Evolutionary conservation across 2,113 vertebrate species (phyloP), one percentile per base, ranked within the genome.

Genomic region (Leptodactylus fuscus): DNA sequence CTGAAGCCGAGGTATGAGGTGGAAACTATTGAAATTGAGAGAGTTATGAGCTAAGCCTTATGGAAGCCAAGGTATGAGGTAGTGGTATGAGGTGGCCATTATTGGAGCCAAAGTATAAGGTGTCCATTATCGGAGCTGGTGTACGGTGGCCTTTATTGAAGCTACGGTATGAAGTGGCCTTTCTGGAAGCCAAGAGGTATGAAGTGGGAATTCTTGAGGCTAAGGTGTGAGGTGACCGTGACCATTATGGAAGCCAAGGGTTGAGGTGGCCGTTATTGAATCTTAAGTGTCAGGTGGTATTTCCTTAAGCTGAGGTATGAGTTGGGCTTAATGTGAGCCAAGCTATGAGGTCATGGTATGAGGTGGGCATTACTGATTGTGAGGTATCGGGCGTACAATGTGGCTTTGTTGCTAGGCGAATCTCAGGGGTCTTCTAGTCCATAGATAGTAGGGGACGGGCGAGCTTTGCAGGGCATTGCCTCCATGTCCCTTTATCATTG

Each of bases 401-500:
- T 9, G 36, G 36, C 20, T 1, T 18, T 62, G 18, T 69, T 29
- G 24, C 29, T 62, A 70, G 36, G 15, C 10, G 6, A 55, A 46
- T 29, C 34, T 65, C 74, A 81, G 85, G 29, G 36, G 29, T 73
- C 73, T 46, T 1, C 6, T 13, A 20, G 67, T 22, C 55, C 5
- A 9, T 12, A 41, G 60, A 60, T 69, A 20, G 0, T 0, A 71
- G 5, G 2, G 71, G 44, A 62, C 49, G 41, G n/a, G 15, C 0
- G 27, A 29, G 73, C 82, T 71, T 12, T 49, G 78, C 15, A 80
- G 67, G 80, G 27, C 7, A 3, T 9, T 87, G 77, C 44, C 36
- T 67, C 75, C 82, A 46, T 27, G 1, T 5, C 67, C 80, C 49
- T 60, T 48, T 20, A n/a, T 55, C 36, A 58, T 16, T 55, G 53